Base-by-base conservation (phyloP, 2,113 vertebrate species). In the Columba janthina region DNA sequence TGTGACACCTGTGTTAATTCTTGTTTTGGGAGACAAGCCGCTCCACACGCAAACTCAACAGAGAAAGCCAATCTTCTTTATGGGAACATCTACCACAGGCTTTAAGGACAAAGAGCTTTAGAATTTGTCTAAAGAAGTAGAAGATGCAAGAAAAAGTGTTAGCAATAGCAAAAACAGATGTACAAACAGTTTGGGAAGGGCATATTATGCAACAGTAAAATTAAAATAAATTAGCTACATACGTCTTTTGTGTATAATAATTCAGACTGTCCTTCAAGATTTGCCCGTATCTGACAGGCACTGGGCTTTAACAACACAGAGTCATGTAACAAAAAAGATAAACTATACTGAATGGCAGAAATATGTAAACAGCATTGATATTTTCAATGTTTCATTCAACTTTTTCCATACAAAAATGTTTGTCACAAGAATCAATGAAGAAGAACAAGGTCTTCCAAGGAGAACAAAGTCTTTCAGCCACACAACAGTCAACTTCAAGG, bases 401-500 rank as follows among this genome's bases (percentile, higher is more conserved):
- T 62, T 76, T 69, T 78, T 83, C 74, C 74, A 73, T 25, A 87
- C 34, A 76, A 73, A 90, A 90, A 38, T 5, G 10, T 54, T 64
- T 79, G 46, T 77, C 71, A 80, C 58, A 80, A 79, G 77, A 92
- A 54, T 28, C 69, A 75, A 1, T 2, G 67, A 89, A 57, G 73
- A 67, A 67, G 57, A 84, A 58, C 1, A 4, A 79, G 53, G 79
- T 31, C 42, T 84, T 76, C 72, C 70, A 87, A 93, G 88, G 69
- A 96, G 86, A 92, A 82, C 57, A 66, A 71, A 93, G 80, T 61
- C 70, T 93, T 93, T 85, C 74, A 85, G 64, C n/a, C 81, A 88
- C 76, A 57, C 76, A 70, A 76, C 42, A 90, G 72, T 65, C 81
- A 61, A 70, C 32, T 48, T 67, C 53, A 70, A 80, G 86, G 60